Conservation (phyloP, 2,113 vertebrate genomes). For the Tiliqua scincoides region DNA sequence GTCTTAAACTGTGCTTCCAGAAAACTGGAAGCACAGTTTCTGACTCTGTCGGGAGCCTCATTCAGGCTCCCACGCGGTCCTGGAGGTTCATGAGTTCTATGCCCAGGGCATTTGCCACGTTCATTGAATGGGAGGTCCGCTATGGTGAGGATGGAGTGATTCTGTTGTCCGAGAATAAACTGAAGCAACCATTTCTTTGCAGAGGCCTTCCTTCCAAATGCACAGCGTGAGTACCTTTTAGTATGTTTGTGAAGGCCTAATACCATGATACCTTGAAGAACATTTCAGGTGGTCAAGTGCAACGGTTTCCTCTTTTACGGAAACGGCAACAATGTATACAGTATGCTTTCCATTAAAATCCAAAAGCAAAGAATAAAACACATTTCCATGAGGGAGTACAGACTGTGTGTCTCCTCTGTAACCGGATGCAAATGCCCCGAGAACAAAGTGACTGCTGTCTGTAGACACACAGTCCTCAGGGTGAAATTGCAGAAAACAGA, state of each 20-base stretch:
- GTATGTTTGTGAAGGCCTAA: background rate
- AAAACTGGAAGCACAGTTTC: too few species aligned
- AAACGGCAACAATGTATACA: conserved; percentile 3
- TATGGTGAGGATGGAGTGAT: background rate
- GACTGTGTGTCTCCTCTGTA: conserved; percentile 22
- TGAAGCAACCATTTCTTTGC: background rate
- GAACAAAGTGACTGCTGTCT: conserved; percentile 26
- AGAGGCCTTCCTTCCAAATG: background rate
- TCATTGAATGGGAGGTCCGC: too few species aligned
- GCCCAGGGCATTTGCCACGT: too few species aligned
- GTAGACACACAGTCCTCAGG: conserved; percentile 2
- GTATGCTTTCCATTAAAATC: conserved; percentile 15
- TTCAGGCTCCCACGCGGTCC: too few species aligned
- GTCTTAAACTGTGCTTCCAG: too few species aligned
- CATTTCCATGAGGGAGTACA: background rate
- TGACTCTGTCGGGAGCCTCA: too few species aligned
- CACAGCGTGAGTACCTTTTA: too few species aligned
- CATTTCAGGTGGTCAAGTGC: background rate
- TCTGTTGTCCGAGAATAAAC: background rate
- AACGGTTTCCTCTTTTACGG: background rate
- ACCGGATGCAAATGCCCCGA: background rate
- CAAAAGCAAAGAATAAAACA: conserved; percentile 14
- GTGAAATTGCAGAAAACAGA: background rate
- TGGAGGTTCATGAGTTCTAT: too few species aligned
- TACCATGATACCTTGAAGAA: background rate